Conservation (phyloP, 2,113 vertebrate genomes). For the Dicentrarchus labrax region DNA sequence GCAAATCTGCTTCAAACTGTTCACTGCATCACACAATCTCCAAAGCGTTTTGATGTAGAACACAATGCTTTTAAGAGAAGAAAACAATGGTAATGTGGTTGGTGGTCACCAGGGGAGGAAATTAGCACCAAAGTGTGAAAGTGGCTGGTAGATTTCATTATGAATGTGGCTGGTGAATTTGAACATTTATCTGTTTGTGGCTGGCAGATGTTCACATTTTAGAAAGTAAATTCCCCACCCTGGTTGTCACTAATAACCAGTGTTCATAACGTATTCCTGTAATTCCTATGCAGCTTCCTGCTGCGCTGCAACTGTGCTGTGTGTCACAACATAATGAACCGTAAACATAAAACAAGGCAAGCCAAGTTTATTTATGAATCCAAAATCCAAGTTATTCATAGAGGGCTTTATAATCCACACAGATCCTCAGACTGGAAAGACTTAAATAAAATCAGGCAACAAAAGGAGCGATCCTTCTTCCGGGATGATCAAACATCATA, state of each 20-base stretch:
- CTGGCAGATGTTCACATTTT: no score
- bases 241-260: background rate
- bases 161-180: no score
- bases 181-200: no score
- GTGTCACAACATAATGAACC: conserved; percentile 6
- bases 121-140: no score
- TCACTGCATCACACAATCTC: background rate
- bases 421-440: background rate
- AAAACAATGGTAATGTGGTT: background rate
- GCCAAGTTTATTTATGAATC: conserved; percentile 14
- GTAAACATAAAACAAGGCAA: background rate
- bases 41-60: background rate
- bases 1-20: background rate
- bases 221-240: no score
- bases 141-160: no score
- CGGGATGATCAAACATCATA: background rate
- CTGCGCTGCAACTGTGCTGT: conserved; percentile 17
- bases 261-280: background rate
- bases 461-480: background rate
- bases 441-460: background rate
- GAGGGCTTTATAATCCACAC: background rate
- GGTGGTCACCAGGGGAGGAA: background rate
- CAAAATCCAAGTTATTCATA: background rate
- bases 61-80: background rate
- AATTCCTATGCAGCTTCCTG: conserved; percentile 18